A percentile compares a stretch with the other conserved stretches of the same genome.
Evolutionary conservation across 2,113 vertebrate species (phyloP).

Genomic region (Phalacrocorax aristotelis): DNA sequence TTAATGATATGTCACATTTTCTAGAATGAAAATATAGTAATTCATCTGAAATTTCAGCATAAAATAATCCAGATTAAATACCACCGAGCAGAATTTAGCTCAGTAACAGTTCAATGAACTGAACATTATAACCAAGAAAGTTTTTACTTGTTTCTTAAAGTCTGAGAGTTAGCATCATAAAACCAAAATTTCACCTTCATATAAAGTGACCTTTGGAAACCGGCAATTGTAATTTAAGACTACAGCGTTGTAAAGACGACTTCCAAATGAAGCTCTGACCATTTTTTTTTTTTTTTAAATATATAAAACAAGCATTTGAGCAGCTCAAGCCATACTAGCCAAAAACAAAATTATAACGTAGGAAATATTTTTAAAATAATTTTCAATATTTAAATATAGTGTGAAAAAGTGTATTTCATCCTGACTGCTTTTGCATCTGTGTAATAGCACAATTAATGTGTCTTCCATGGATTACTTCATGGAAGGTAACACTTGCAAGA

Average conservation of each 20-base stretch:
- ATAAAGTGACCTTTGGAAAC: not conserved
- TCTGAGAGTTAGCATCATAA: not conserved
- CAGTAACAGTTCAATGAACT: not conserved
- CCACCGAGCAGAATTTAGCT: not conserved
- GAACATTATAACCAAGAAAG: not conserved
- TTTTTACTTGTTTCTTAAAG: not conserved
- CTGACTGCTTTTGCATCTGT: not conserved
- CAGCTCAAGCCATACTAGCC: too few species aligned
- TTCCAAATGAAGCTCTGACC: not conserved
- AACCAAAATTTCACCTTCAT: not conserved
- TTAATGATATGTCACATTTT: not conserved
- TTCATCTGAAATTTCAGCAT: not conserved
- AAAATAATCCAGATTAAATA: not conserved
- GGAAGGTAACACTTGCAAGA: not conserved
- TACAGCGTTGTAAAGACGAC: not conserved
- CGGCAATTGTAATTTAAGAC: not conserved
- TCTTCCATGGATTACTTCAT: conserved; percentile 2
- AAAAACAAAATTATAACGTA: not conserved
- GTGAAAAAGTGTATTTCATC: not conserved
- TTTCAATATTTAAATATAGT: not conserved
- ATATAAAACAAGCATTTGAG: not conserved
- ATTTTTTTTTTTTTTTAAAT: not conserved
- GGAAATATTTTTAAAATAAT: not conserved
- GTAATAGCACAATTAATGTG: not conserved
- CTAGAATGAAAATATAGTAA: not conserved